Evolutionary conservation across 2,797 vertebrate species (phyloP), one percentile per base, ranked within the genome.

Genomic region (Urosaurus nigricauda): DNA sequence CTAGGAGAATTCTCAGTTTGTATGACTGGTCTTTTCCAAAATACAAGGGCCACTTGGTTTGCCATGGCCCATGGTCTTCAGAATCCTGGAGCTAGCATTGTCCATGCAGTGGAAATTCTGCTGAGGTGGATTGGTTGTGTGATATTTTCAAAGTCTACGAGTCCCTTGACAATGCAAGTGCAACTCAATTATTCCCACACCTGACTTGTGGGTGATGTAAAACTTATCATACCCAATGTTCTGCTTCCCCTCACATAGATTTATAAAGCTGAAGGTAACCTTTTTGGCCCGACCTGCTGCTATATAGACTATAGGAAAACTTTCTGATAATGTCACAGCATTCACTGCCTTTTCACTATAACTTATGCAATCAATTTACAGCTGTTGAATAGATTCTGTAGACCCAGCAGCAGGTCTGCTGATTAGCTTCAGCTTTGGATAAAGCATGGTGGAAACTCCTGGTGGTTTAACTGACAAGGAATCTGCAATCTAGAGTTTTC

Each of bases 361-460:
- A 37, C 21, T 84, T 56, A 79, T 75, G 63, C 0, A 90, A 65
- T 13, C 35, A 87, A 12, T 73, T 56, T 73, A 58, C 56, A 84
- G 63, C 16, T 86, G 84, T 12, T 87, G 51, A 71, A 6, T 88
- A 1, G 65, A 71, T 93, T 90, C 40, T 71, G 84, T 74, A 80
- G 81, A 24, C 16, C 5, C 79, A 81, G 35, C 8, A 83, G 40
- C 8, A 2, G 35, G 74, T 14, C 21, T 73, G 21, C 85, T 83
- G 71, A 70, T 87, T 40, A 79, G 40, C 87, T 92, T 92, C 26
- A 79, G 3, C 89, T 93, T 87, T 83, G 4, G 70, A 87, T 91
- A 89, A 93, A 88, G 53, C 71, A 74, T 17, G 60, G 37, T 87
- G 47, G 35, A 84, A 92, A 88, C 79, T 91, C 89, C 58, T 81